Evolutionary conservation across 2,113 vertebrate species (phyloP), one percentile per base, ranked within the genome.

Genomic region (Amazona vittata): DNA sequence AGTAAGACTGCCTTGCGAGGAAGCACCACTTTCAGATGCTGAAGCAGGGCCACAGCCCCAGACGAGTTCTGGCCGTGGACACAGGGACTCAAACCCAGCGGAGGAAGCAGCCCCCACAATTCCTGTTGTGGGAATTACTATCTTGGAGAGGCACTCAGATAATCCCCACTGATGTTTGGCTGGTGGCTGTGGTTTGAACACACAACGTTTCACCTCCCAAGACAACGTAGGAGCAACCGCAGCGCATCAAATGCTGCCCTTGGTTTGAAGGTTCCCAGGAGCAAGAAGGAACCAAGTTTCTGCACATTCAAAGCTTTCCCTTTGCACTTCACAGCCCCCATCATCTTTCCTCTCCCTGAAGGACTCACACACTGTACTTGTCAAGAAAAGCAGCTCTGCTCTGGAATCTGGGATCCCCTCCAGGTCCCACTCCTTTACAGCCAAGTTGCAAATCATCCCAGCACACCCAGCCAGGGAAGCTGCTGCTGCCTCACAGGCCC

Each of bases 391-490:
- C 92, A 94, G 86, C 96, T 94, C 90, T 77, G 68, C 50, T 96
- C 83, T 96, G 94, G 97, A 97, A 96, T 76, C 73, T 89, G 94
- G 97, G 90, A 94, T 83, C n/a, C 3, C 22, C 9, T 93, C 97
- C 97, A 97, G 90, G 41, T 46, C 94, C 91, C 78, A 52, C 55
- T 97, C 47, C 1, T 90, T 96, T 93, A 67, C 83, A 92, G 91
- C 95, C 97, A 96, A 89, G 93, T 11, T 93, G 94, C 91, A 77
- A 92, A 95, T 62, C 92, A 94, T 75, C 94, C 92, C 88, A 57
- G 60, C 93, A 75, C 92, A 80, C 64, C 83, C 50, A 92, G 52
- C 91, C 93, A 95, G 90, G 94, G 89, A 83, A 90, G 80, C 73
- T 90, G 81, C 89, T 59, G 83, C 79, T 94, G 84, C 68, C 75